phyloP scores from a whole-genome alignment of 2,113 vertebrate species.

The Laticauda colubrina region DNA sequence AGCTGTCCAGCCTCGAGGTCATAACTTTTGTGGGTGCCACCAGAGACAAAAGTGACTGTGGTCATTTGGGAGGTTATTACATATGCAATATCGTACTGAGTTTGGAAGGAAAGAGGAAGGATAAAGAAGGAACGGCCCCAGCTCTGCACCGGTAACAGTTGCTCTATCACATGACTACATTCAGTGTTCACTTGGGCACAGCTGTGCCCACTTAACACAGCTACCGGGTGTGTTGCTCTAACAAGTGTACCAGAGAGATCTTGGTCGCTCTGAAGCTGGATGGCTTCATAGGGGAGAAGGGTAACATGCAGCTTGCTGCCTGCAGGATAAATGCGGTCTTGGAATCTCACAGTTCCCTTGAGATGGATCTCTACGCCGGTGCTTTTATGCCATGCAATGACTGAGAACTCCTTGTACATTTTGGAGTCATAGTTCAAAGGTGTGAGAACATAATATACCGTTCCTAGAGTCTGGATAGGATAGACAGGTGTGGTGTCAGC shows the following conservation, averaged over 20 bases:
- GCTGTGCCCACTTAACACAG: slow-evolving; percentile 73
- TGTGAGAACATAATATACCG: slow-evolving; percentile 74
- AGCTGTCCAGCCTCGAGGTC: slow-evolving; percentile 50
- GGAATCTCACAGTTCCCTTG: slow-evolving; percentile 45
- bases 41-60: slow-evolving; percentile 46
- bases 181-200: slow-evolving; percentile 68
- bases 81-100: slow-evolving; percentile 59
- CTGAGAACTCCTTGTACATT: slow-evolving; percentile 70
- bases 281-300: slow-evolving; percentile 68
- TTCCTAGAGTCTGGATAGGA: slow-evolving; percentile 68
- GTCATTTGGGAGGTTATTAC: slow-evolving; percentile 71
- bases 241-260: slow-evolving; percentile 74
- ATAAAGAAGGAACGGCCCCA: slow-evolving; percentile 75
- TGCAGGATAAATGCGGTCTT: slow-evolving; percentile 24
- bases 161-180: slow-evolving; percentile 78
- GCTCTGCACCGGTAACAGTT: slow-evolving; percentile 69
- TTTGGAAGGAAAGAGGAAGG: slow-evolving; percentile 62
- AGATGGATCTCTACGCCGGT: slow-evolving; percentile 64
- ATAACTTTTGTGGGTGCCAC: background rate
- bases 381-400: slow-evolving; percentile 66
- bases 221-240: slow-evolving; percentile 63
- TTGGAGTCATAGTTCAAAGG: slow-evolving; percentile 17
- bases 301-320: slow-evolving; percentile 53
- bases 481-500: slow-evolving; percentile 70
- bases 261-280: slow-evolving; percentile 65